phyloP scores from a whole-genome alignment of 2,113 vertebrate genomes.

The Salvelinus alpinus region DNA sequence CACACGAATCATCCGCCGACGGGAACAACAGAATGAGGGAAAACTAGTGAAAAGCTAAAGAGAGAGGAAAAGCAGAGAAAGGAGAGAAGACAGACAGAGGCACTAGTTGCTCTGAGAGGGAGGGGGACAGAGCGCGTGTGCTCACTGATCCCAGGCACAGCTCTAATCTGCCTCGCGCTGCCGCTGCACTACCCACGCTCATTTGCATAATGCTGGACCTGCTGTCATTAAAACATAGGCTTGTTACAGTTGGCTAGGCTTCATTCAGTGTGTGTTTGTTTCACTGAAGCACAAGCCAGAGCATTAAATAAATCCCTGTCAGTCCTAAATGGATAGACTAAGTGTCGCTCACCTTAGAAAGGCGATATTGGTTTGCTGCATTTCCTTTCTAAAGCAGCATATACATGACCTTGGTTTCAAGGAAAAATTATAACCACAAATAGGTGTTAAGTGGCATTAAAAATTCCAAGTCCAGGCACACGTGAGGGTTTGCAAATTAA shows the following conservation, averaged over 20 bases:
- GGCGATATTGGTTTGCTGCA: too few species aligned
- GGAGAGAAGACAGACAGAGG: constrained; percentile 24
- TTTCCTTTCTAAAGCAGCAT: too few species aligned
- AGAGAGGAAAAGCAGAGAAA: too few species aligned
- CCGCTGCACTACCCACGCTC: constrained; percentile 58
- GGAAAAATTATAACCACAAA: too few species aligned
- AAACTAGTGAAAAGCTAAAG: background rate
- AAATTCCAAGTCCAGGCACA: too few species aligned
- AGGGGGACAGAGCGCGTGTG: constrained; percentile 43
- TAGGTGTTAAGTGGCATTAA: too few species aligned
- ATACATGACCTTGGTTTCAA: too few species aligned
- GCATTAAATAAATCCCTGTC: background rate
- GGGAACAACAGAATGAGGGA: background rate
- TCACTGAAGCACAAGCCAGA: background rate
- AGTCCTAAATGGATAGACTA: background rate
- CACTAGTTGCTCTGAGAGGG: constrained; percentile 64
- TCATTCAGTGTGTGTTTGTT: constrained; percentile 13
- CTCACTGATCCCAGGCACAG: constrained; percentile 72
- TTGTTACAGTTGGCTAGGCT: constrained; percentile 67
- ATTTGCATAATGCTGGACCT: constrained; percentile 87
- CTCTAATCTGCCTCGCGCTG: constrained; percentile 71
- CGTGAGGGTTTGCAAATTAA: too few species aligned
- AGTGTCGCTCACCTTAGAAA: too few species aligned
- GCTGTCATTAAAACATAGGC: constrained; percentile 81
- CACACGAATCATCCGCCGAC: background rate